Percentiles rank a stretch among this genome's conserved stretches.
These are phyloP conservation scores for Bursaphelenchus okinawaensis DNA, from an alignment of 2,888 invertebrate species.

Conservation along the genomic window DNA sequence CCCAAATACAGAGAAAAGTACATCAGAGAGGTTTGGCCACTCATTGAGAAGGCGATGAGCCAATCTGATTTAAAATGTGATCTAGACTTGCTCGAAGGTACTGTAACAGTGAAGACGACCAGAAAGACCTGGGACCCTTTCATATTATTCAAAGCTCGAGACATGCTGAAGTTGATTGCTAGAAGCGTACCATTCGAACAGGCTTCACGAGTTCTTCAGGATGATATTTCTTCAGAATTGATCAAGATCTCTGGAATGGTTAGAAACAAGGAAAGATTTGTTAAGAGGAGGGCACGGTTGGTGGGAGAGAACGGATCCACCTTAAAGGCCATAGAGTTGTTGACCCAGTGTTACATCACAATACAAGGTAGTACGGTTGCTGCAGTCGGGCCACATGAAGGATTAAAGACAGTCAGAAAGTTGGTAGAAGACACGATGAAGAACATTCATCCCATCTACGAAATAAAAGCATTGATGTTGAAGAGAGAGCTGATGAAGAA, in stretches of 20 bases:
- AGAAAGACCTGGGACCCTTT: conserved; percentile 96
- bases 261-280: conserved; percentile 72
- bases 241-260: conserved; percentile 90
- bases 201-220: conserved; percentile 69
- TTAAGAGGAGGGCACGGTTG: conserved; percentile 84
- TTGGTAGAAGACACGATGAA: conserved; percentile 95
- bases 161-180: conserved; percentile 86
- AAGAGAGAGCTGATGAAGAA: conserved; percentile 89
- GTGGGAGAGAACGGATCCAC: conserved; percentile 96
- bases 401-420: conserved; percentile 65
- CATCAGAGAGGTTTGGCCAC: conserved; percentile 85
- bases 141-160: conserved; percentile 88
- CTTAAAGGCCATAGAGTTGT: conserved; percentile 84
- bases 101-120: conserved; percentile 87
- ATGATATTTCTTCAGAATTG: conserved; percentile 86
- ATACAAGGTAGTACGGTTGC: conserved; percentile 86
- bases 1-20: conserved; percentile 96
- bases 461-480: conserved; percentile 89
- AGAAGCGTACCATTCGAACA: conserved; percentile 95
- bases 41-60: conserved; percentile 77
- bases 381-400: conserved; percentile 89
- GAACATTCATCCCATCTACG: conserved; percentile 96
- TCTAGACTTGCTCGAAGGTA: conserved; percentile 52
- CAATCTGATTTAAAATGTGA: conserved; percentile 62
- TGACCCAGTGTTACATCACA: conserved; percentile 90